A percentile compares a stretch with the other conserved stretches of the same genome.
phyloP scores from a whole-genome alignment of 2,113 vertebrate species.

The Cynopterus brachyotis region DNA sequence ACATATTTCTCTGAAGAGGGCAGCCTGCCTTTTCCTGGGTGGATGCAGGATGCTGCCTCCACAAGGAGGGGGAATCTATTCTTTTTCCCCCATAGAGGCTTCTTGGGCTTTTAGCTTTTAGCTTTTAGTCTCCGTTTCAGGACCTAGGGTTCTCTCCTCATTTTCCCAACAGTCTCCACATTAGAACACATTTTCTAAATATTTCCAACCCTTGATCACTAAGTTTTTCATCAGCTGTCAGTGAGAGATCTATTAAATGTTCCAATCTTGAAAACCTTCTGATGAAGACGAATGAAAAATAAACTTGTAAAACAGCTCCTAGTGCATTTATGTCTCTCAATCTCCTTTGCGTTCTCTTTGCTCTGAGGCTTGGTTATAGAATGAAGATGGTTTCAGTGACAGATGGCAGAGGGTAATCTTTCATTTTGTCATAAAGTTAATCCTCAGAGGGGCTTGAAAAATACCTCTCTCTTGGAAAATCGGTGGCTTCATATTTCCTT shows the following conservation, averaged over 20 bases:
- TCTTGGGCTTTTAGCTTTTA: not conserved
- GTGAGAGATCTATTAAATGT: not conserved
- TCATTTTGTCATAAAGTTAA: conserved; percentile 55
- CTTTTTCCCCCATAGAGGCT: not conserved
- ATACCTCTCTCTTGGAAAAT: conserved; percentile 33
- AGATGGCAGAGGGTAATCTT: conserved; percentile 64
- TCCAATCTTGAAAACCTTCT: conserved; percentile 36
- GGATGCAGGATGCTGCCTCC: not conserved
- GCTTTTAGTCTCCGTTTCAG: conserved; percentile 11
- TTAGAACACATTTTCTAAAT: not conserved
- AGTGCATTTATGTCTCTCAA: not conserved
- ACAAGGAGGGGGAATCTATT: not conserved
- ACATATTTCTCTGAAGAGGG: not conserved
- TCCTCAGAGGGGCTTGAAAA: not conserved
- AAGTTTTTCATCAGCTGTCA: conserved; percentile 27
- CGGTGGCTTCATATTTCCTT: not conserved
- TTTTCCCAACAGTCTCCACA: not conserved
- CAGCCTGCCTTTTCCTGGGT: not conserved
- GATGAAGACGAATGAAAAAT: conserved; percentile 45
- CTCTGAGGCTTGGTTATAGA: not conserved
- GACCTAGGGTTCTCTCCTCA: not conserved
- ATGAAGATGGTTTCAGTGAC: conserved; percentile 52
- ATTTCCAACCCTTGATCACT: not conserved
- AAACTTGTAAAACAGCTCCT: not conserved
- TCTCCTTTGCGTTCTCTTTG: not conserved